Conservation (phyloP, 2,888 invertebrate genomes). For the Eupithecia subumbrata region DNA sequence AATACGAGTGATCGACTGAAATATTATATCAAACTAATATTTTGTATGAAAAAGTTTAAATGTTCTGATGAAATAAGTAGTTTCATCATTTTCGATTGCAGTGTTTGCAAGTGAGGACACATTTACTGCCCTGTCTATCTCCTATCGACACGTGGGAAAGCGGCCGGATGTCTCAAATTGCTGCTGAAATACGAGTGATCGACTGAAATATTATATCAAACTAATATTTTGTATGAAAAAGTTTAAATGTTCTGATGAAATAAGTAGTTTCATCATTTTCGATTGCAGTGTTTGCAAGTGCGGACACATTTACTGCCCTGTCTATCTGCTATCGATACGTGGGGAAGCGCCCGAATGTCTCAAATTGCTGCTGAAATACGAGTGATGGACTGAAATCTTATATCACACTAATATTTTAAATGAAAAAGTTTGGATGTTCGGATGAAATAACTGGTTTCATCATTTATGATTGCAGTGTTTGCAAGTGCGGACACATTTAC, state of each 20-base stretch:
- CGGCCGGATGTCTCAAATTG: constrained; percentile 34
- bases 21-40: no score
- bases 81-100: no score
- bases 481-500: constrained; percentile 44
- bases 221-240: no score
- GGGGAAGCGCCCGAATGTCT: constrained; percentile 38
- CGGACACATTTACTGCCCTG: constrained; percentile 45
- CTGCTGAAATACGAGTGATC: neutral
- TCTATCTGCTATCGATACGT: constrained; percentile 35
- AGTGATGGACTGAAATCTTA: neutral
- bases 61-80: no score
- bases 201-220: neutral
- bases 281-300: constrained; percentile 9
- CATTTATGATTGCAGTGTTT: no score
- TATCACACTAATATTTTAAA: no score
- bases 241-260: no score
- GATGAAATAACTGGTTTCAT: no score
- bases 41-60: no score
- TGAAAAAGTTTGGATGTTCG: no score
- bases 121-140: constrained; percentile 43
- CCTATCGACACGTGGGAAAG: constrained; percentile 38
- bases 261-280: no score
- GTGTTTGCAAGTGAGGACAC: constrained; percentile 31
- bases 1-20: neutral
- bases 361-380: constrained; percentile 15